Conservation (phyloP, 2,797 vertebrate genomes). For the Betta splendens region DNA sequence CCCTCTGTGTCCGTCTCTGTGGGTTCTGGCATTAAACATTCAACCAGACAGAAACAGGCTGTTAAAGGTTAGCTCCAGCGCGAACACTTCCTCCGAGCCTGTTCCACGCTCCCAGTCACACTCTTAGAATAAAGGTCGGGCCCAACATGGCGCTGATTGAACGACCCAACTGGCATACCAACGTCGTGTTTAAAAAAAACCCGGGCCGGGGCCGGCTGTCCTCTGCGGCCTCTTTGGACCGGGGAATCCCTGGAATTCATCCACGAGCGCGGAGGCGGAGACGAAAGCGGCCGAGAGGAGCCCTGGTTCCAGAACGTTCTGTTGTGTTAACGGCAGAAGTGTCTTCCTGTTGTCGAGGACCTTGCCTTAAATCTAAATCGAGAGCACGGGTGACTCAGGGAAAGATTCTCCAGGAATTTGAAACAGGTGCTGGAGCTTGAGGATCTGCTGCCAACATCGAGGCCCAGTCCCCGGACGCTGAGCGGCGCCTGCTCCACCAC, state of each 20-base stretch:
- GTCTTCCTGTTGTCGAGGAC: slow-evolving; percentile 71
- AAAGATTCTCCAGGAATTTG: slow-evolving; percentile 74
- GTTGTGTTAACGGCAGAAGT: slow-evolving; percentile 24
- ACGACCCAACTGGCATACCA: slow-evolving; percentile 78
- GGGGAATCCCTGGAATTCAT: slow-evolving; percentile 59
- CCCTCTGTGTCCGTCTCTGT: background rate
- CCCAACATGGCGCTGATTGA: slow-evolving; percentile 67
- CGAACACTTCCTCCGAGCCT: slow-evolving; percentile 10
- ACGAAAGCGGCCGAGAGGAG: background rate
- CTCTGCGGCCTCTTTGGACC: slow-evolving; percentile 25
- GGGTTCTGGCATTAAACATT: background rate
- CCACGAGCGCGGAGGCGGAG: slow-evolving; percentile 8
- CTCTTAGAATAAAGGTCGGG: slow-evolving; percentile 65
- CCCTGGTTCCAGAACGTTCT: slow-evolving; percentile 69
- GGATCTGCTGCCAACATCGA: slow-evolving; percentile 51
- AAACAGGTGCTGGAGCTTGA: slow-evolving; percentile 77
- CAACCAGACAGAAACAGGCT: background rate
- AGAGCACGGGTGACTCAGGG: slow-evolving; percentile 55
- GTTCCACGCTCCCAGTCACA: slow-evolving; percentile 23
- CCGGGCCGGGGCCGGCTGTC: slow-evolving; percentile 23
- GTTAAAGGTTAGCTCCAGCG: slow-evolving; percentile 15
- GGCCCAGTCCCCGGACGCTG: slow-evolving; percentile 52
- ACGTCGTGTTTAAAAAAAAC: slow-evolving; percentile 74
- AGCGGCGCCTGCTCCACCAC: slow-evolving; percentile 26
- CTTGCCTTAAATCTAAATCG: slow-evolving; percentile 75